Evolutionary conservation across 1,140 invertebrate species (phyloP).

Genomic region (Drosophila chauvacae): DNA sequence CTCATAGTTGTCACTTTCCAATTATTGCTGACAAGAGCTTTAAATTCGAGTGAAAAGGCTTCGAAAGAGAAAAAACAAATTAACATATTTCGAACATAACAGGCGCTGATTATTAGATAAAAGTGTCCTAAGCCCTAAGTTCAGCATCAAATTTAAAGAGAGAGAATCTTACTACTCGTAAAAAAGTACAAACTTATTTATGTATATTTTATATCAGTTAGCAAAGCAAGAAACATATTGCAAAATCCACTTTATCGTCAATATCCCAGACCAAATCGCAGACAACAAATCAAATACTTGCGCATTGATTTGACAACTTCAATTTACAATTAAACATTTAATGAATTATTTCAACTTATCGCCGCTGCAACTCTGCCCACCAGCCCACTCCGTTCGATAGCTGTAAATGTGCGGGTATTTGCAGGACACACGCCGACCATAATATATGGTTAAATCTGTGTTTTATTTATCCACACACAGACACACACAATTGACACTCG

Average conservation of each 20-base stretch:
- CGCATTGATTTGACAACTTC: slow-evolving; percentile 43
- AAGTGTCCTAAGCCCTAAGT: not conserved
- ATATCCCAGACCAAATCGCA: slow-evolving; percentile 3
- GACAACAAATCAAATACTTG: slow-evolving; percentile 25
- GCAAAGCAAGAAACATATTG: slow-evolving; percentile 2
- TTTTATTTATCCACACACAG: slow-evolving; percentile 69
- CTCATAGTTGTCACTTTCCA: slow-evolving; percentile 41
- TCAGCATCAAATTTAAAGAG: not conserved
- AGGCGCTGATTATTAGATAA: not conserved
- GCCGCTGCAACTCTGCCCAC: not conserved
- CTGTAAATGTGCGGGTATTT: slow-evolving; percentile 40
- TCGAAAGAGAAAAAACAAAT: not conserved
- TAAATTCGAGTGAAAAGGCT: not conserved
- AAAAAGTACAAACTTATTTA: not conserved
- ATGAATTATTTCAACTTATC: slow-evolving; percentile 41
- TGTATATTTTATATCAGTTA: not conserved
- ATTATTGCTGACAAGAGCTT: slow-evolving; percentile 27
- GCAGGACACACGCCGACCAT: slow-evolving; percentile 43
- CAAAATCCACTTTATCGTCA: not conserved
- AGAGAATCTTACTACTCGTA: not conserved
- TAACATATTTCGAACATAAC: not conserved
- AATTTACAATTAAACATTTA: slow-evolving; percentile 48
- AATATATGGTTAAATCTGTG: slow-evolving; percentile 75
- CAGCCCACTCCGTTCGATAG: not conserved
- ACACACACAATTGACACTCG: slow-evolving; percentile 74